A percentile compares a stretch with the other conserved stretches of the same genome.
Evolutionary conservation across 2,797 vertebrate genomes (phyloP).

Genomic region (Spea hammondii): DNA sequence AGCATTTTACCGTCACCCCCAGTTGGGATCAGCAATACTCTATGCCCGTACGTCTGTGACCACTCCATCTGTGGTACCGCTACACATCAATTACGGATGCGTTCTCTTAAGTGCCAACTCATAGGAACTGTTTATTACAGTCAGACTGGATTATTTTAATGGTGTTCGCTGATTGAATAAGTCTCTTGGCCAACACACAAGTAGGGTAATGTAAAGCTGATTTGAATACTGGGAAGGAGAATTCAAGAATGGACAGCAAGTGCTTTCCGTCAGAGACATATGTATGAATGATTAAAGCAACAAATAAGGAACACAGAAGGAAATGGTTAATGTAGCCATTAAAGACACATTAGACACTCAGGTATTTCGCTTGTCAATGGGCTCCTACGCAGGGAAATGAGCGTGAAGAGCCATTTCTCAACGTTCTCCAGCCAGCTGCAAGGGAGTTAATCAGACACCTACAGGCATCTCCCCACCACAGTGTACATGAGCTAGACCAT

Average conservation of each 20-base stretch:
- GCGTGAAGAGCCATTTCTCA: background rate
- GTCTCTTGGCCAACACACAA: constrained; percentile 33
- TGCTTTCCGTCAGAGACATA: no score
- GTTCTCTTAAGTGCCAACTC: constrained; percentile 34
- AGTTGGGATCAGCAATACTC: background rate
- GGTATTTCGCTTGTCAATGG: no score
- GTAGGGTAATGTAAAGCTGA: constrained; percentile 24
- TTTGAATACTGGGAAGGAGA: constrained; percentile 27
- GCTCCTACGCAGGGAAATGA: no score
- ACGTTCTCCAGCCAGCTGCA: constrained; percentile 1
- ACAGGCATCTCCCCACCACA: constrained; percentile 21
- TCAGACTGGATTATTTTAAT: constrained; percentile 40
- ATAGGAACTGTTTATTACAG: constrained; percentile 31
- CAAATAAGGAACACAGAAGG: no score
- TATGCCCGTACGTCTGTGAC: background rate
- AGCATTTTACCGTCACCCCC: no score
- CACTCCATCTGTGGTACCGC: background rate
- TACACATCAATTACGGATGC: constrained; percentile 29
- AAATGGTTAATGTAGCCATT: no score
- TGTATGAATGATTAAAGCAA: no score
- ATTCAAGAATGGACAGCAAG: constrained; percentile 11
- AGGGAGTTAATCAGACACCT: constrained; percentile 37
- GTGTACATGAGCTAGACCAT: background rate
- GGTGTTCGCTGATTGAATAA: constrained; percentile 38
- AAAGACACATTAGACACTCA: no score